Base-by-base conservation (phyloP, 2,797 vertebrate species). In the Danio tinwini region DNA sequence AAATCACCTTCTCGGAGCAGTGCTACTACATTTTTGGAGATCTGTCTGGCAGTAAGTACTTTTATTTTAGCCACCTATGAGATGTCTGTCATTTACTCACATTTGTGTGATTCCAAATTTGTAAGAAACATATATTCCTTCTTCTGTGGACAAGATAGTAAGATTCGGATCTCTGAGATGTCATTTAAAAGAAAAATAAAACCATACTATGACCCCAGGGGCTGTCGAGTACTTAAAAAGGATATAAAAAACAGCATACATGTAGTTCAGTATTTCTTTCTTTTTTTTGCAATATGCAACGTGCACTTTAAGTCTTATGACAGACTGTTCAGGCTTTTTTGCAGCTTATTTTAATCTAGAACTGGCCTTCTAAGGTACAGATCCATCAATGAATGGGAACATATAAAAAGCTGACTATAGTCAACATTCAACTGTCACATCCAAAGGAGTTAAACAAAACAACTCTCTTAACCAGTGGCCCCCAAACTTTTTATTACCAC, bases 1-100 rank as follows among this genome's bases (percentile, higher is more conserved):
- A 99, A 94, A 99, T 99, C 90, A 99, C 98, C 81, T 99, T 99
- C 92, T 99, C 98, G 0, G 98, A 99, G 82, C 98, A 99, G 88
- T 99, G 98, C 90, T 99, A 99, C 91, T 99, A 99, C 81, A 94
- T 99, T 88, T 99, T 99, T 0, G 98, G 98, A 14, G 98, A 99
- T 87, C 95, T 99, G 85, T 99, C 96, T 55, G 97, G 98, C 90
- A 99, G 98, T 97, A 94, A 49, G 97, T 90, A 37, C 45, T 81
- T 68, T 49, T 29, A 45, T 29, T 47, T 29, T 19, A 19, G 21
- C 55, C 42, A 45, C 14, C n/a, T 40, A 42, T 10, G 4, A n/a
- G 17, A 65, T 7, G 7, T 45, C 3, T 19, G 11, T 19, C n/a
- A 65, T 21, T 21, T 19, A 5, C 13, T 64, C 37, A 3, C 17